Conservation (phyloP, 2,797 vertebrate species). For the Fistularia tabacaria region DNA sequence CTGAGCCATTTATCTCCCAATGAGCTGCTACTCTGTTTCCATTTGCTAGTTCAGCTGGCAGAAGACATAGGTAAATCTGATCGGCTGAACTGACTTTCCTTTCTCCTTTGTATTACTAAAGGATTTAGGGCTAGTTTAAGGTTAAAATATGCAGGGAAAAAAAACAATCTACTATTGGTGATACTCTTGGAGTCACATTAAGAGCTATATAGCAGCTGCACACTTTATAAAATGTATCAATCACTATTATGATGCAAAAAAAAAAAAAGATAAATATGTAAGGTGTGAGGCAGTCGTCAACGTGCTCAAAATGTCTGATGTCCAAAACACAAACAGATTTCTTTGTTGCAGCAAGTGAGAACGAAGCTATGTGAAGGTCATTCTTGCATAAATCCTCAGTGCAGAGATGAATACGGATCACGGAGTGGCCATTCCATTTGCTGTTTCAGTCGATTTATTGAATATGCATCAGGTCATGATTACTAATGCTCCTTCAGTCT, state of each 20-base stretch:
- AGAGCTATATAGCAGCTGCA: conserved; percentile 4
- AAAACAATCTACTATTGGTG: not conserved
- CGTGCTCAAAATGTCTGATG: conserved; percentile 1
- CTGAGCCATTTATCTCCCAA: conserved; percentile 1
- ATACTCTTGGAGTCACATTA: conserved; percentile 2
- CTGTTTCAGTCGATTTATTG: conserved; percentile 58
- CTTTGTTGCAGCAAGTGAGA: conserved; percentile 6
- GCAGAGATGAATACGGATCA: conserved; percentile 35
- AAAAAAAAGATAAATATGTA: conserved; percentile 11
- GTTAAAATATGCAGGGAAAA: conserved; percentile 11
- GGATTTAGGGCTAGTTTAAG: not conserved
- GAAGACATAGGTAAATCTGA: not conserved
- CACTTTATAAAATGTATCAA: conserved; percentile 24
- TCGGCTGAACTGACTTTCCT: conserved; percentile 6
- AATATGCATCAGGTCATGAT: conserved; percentile 58
- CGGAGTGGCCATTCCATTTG: conserved; percentile 26
- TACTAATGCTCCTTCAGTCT: conserved; percentile 35
- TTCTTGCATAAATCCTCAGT: conserved; percentile 34
- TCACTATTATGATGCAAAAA: not conserved
- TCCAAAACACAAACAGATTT: conserved; percentile 18
- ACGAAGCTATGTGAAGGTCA: conserved; percentile 35
- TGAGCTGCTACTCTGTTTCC: conserved; percentile 15
- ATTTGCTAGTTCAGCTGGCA: not conserved
- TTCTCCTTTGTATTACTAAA: conserved; percentile 11
- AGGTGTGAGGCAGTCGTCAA: conserved; percentile 1